phyloP scores from a whole-genome alignment of 2,113 vertebrate genomes.

The Solea solea region DNA sequence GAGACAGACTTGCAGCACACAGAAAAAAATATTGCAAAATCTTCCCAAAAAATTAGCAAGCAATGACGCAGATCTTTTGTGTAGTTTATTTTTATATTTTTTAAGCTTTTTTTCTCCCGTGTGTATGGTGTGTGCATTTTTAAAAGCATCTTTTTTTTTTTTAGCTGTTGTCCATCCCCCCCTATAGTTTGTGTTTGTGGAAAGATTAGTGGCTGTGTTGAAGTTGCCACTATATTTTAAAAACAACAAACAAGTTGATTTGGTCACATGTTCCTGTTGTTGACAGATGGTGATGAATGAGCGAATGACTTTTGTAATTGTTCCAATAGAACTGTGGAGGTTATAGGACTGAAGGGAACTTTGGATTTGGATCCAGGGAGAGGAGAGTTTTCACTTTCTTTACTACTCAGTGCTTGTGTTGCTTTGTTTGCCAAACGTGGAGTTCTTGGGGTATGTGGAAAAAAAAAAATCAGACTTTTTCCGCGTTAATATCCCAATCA shows the following conservation, averaged over 20 bases:
- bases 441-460: slow-evolving; percentile 39
- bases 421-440: slow-evolving; percentile 79
- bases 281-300: slow-evolving; percentile 53
- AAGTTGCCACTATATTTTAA: slow-evolving; percentile 75
- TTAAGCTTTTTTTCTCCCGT: slow-evolving; percentile 73
- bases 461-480: slow-evolving; percentile 36
- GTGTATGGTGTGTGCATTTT: slow-evolving; percentile 78
- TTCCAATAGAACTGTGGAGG: slow-evolving; percentile 71
- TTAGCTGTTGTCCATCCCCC: slow-evolving; percentile 75
- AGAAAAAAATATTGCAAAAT: slow-evolving; percentile 64
- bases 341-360: slow-evolving; percentile 79
- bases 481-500: slow-evolving; percentile 32
- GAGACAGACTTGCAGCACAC: slow-evolving; percentile 80
- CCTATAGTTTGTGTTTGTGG: slow-evolving; percentile 76
- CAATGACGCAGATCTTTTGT: slow-evolving; percentile 78
- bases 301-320: slow-evolving; percentile 73
- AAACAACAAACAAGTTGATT: slow-evolving; percentile 61
- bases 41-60: slow-evolving; percentile 80
- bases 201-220: slow-evolving; percentile 65
- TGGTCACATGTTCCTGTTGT: slow-evolving; percentile 71
- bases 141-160: slow-evolving; percentile 69
- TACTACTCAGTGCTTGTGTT: slow-evolving; percentile 72
- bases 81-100: slow-evolving; percentile 88
- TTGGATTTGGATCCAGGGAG: slow-evolving; percentile 72
- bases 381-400: slow-evolving; percentile 76